Conservation (phyloP, 2,888 invertebrate genomes). For the Marasmarcha lunaedactyla region DNA sequence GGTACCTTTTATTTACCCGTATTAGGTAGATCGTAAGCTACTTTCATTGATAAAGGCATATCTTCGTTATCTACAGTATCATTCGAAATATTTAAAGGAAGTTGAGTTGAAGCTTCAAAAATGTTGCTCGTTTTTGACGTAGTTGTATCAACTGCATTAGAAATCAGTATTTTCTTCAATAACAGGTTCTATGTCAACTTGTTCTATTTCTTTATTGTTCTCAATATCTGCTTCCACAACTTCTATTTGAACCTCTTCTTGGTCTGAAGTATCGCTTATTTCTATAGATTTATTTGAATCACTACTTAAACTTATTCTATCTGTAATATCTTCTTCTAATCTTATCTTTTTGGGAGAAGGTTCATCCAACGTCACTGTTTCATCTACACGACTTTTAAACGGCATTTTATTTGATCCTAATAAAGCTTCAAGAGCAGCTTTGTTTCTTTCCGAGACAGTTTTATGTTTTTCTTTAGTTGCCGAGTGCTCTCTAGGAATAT, state of each 20-base stretch:
- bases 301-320: constrained; percentile 47
- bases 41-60: constrained; percentile 36
- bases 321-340: constrained; percentile 21
- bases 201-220: constrained; percentile 2
- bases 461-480: constrained; percentile 25
- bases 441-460: constrained; percentile 38
- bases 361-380: constrained; percentile 23
- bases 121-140: constrained; percentile 23
- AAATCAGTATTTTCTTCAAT: constrained; percentile 4
- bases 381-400: no score
- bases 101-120: constrained; percentile 36
- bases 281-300: constrained; percentile 35
- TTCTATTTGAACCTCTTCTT: constrained; percentile 14
- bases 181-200: neutral
- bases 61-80: constrained; percentile 30
- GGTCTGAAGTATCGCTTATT: constrained; percentile 31
- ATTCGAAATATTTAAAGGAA: constrained; percentile 24
- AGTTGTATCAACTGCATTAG: no score
- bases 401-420: constrained; percentile 29
- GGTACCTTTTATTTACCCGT: constrained; percentile 25
- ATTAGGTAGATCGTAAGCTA: constrained; percentile 37
- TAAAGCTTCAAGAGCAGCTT: constrained; percentile 34
- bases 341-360: constrained; percentile 36
- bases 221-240: constrained; percentile 3
- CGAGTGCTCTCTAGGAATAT: constrained; percentile 19